A percentile compares a stretch with the other conserved stretches of the same genome.
Conservation (phyloP, 2,888 invertebrate species). For the Andrena minutula region DNA sequence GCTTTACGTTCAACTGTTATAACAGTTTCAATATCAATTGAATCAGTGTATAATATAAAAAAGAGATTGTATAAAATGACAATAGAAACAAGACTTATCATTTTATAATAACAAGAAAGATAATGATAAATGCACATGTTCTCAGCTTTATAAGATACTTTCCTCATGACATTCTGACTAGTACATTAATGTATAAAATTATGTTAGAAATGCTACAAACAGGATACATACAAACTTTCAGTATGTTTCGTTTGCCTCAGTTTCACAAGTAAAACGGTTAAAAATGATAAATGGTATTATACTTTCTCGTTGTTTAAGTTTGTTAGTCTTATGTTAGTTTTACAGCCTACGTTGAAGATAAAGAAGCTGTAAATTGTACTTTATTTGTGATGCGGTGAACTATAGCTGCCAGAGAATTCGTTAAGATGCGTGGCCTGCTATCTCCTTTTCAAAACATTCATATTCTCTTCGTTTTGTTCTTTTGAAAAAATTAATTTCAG, state of each 20-base stretch:
- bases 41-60: background rate
- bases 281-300: conserved; percentile 47
- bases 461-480: conserved; percentile 50
- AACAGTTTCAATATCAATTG: conserved; percentile 21
- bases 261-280: conserved; percentile 40
- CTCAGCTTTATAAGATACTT: conserved; percentile 19
- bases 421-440: conserved; percentile 64
- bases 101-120: conserved; percentile 39
- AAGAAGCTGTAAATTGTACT: conserved; percentile 74
- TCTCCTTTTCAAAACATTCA: conserved; percentile 60
- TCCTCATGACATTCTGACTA: conserved; percentile 47
- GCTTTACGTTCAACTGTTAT: conserved; percentile 33
- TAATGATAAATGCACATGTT: conserved; percentile 31
- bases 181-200: conserved; percentile 50
- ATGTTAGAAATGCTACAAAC: conserved; percentile 25
- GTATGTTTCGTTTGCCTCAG: conserved; percentile 27
- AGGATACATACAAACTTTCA: conserved; percentile 34
- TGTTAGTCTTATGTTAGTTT: conserved; percentile 67
- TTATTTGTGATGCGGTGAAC: conserved; percentile 71
- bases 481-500: conserved; percentile 65
- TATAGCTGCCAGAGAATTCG: conserved; percentile 75
- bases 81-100: conserved; percentile 14
- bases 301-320: conserved; percentile 68
- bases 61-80: conserved; percentile 14
- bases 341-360: conserved; percentile 62